Evolutionary conservation across 92 coral and sea anemone species (phyloP), one percentile per base, ranked within the genome.

Genomic region (Bergia puertoricense): DNA sequence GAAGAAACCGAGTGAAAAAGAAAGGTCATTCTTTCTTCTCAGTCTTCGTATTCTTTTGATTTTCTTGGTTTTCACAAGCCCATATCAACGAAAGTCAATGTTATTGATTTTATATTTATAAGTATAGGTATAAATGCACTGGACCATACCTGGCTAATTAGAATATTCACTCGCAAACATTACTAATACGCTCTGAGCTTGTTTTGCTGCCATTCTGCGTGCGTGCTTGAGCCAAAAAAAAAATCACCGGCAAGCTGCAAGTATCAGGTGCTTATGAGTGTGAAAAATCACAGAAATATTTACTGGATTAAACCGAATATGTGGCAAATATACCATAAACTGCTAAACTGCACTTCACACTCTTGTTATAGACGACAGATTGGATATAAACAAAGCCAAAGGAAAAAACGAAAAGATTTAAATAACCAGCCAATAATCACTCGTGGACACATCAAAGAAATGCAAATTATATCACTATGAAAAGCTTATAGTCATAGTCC

Each of bases 401-500:
- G 37, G 18, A 11, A 69, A 72, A 76, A 18, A 1, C 54, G 10
- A 11, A 39, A 72, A 39, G n/a, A n/a, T 0, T 36, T 42, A 18
- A 76, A 38, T 15, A 76, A 42, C 4, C 30, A 39, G 6, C 14
- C 48, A 42, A 76, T 76, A 16, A 5, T 18, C 0, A 62, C 42
- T 8, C 22, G n/a, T 3, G 42, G 16, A 14, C 78, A 67, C 43
- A 65, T 45, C 68, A 72, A 15, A 71, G 87, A 84, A 45, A 84
- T 84, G 87, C 79, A 84, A 84, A 84, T 71, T 71, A 37, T 74
- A 54, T 18, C 77, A 15, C 77, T 74, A 18, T 43, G 20, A 6
- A 39, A 37, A 18, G 2, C 9, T 1, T 20, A 30, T 30, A 30
- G 30, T 30, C 6, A 2, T 84, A 22, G 39, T n/a, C 51, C 78